Conservation (phyloP, 2,797 vertebrate genomes). For the Xiphophorus birchmanni region DNA sequence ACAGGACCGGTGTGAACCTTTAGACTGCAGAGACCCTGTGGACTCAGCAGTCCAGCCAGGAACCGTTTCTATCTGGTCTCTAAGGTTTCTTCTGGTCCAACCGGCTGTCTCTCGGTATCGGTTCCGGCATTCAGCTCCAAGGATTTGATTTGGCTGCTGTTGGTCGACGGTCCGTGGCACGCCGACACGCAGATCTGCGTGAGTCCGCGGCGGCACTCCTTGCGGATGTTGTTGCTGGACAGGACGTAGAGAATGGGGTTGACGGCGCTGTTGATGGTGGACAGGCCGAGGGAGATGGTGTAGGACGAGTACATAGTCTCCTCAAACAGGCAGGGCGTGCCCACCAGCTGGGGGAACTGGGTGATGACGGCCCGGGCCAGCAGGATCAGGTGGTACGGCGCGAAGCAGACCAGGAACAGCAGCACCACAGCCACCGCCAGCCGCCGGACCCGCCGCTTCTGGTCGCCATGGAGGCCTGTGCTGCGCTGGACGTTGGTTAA, state of each 20-base stretch:
- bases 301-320: constrained; percentile 76
- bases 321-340: constrained; percentile 71
- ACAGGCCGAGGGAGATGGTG: constrained; percentile 83
- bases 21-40: background rate
- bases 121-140: constrained; percentile 8
- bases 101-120: background rate
- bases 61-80: background rate
- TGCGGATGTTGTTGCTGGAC: constrained; percentile 82
- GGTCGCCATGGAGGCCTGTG: constrained; percentile 61
- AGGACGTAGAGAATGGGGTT: constrained; percentile 91
- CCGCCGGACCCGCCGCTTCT: constrained; percentile 83
- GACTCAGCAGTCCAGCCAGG: background rate
- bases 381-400: constrained; percentile 88
- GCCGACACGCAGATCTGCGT: constrained; percentile 39
- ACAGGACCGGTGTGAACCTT: background rate
- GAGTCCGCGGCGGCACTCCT: constrained; percentile 72
- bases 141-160: constrained; percentile 65
- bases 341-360: constrained; percentile 38
- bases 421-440: constrained; percentile 78
- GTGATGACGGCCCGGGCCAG: constrained; percentile 75
- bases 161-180: constrained; percentile 7
- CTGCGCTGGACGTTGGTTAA: constrained; percentile 76
- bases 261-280: constrained; percentile 84
- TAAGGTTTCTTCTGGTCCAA: background rate
- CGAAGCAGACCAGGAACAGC: constrained; percentile 89